Evolutionary conservation across 1,140 invertebrate species (phyloP).

Genomic region (roundworm (Caenorhabditis elegans)): DNA sequence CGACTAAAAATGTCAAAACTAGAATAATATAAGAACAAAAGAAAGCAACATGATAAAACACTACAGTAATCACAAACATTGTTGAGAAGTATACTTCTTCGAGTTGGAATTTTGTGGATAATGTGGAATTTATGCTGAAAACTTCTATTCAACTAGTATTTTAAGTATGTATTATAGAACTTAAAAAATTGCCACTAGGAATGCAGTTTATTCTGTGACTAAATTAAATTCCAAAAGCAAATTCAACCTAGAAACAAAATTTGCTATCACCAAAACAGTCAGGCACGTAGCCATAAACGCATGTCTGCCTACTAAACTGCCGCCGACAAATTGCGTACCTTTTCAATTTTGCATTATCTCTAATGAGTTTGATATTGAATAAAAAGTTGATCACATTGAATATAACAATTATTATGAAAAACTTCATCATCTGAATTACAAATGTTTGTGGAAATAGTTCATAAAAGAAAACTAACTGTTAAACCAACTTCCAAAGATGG

Average conservation of each 20-base stretch:
- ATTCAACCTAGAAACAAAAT: no score
- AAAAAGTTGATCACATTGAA: background rate
- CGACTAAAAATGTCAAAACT: no score
- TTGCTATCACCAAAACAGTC: no score
- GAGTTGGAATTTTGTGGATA: background rate
- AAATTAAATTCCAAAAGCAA: no score
- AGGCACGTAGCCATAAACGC: no score
- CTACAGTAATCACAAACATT: background rate
- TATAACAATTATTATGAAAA: background rate
- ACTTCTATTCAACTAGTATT: no score
- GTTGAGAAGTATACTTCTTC: background rate
- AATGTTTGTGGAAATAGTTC: background rate
- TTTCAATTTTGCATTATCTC: background rate
- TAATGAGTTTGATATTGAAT: background rate
- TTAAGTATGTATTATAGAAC: no score
- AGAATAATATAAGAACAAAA: background rate
- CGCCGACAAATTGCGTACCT: background rate
- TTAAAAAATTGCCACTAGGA: no score
- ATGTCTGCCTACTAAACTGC: no score
- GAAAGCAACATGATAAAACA: background rate
- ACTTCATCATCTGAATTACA: background rate
- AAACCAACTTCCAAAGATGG: background rate
- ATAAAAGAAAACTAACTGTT: background rate
- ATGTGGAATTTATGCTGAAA: background rate
- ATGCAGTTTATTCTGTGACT: no score